These are phyloP conservation scores for Brachionus asplanchnoidis DNA, from an alignment of 1,140 invertebrate genomes.

Conservation along the genomic window DNA sequence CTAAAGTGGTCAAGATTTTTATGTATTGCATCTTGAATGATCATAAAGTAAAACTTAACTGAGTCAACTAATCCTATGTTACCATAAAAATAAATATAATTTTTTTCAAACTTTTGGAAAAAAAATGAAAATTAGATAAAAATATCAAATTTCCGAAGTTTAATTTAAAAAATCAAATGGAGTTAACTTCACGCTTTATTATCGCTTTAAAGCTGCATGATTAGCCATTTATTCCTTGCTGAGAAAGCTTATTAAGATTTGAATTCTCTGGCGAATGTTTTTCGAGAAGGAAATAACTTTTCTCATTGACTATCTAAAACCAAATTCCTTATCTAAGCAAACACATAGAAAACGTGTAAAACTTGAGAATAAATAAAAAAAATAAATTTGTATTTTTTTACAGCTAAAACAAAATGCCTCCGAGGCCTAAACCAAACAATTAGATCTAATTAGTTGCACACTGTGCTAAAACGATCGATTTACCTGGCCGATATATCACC, in stretches of 20 bases:
- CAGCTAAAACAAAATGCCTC: neutral
- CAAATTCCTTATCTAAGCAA: neutral
- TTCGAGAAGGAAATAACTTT: neutral
- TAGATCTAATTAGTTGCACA: neutral
- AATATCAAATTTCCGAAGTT: neutral
- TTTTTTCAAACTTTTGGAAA: too few relatives aligned
- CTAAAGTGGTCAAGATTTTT: too few relatives aligned
- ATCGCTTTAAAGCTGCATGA: neutral
- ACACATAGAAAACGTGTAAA: neutral
- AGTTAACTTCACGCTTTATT: neutral
- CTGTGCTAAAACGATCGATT: neutral
- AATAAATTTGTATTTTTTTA: neutral
- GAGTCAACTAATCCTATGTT: too few relatives aligned
- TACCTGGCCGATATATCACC: conserved; percentile 3
- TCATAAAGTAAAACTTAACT: too few relatives aligned
- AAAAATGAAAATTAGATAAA: neutral
- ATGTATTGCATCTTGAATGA: too few relatives aligned
- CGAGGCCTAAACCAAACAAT: neutral
- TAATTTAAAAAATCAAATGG: neutral
- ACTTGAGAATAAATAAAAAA: conserved; percentile 7
- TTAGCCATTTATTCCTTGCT: neutral
- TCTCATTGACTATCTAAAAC: conserved; percentile 5
- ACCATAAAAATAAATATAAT: too few relatives aligned
- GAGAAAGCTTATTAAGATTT: neutral
- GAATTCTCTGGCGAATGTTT: neutral